Percentiles rank a stretch among this genome's conserved stretches.
Evolutionary conservation across 53 echinoderm and acorn worm genomes (phyloP).

Genomic region (Temnopleurus reevesii): DNA sequence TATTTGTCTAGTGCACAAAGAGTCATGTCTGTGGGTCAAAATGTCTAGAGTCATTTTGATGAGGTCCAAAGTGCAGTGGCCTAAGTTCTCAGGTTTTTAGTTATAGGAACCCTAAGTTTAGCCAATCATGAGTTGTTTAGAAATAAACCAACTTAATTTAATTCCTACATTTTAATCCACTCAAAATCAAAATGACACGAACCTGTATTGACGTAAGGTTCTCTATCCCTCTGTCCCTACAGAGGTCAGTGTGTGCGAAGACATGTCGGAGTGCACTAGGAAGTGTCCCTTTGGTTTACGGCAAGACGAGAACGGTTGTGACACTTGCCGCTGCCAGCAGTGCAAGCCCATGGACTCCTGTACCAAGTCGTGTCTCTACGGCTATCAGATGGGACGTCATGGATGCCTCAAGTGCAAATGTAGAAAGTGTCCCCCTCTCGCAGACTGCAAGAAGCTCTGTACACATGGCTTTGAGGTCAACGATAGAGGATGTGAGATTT

Average conservation of each 20-base stretch:
- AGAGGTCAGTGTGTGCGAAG: slow-evolving; percentile 10
- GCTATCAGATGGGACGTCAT: slow-evolving; percentile 74
- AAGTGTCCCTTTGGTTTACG: slow-evolving; percentile 79
- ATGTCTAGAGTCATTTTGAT: no score
- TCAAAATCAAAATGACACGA: no score
- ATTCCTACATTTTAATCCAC: no score
- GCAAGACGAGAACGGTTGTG: slow-evolving; percentile 75
- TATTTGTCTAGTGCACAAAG: no score
- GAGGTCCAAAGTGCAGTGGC: no score
- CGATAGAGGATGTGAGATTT: slow-evolving; percentile 90
- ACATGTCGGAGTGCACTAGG: background rate
- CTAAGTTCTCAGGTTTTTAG: no score
- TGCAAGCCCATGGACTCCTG: slow-evolving; percentile 81
- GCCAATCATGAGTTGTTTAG: no score
- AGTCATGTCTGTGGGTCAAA: no score
- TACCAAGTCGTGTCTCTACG: slow-evolving; percentile 87
- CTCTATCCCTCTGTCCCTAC: background rate
- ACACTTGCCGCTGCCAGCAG: slow-evolving; percentile 72
- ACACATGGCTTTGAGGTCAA: slow-evolving; percentile 86
- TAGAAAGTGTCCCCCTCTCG: slow-evolving; percentile 72
- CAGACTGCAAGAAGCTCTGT: slow-evolving; percentile 81
- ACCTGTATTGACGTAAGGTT: no score
- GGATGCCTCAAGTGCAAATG: slow-evolving; percentile 86
- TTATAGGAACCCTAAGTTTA: no score
- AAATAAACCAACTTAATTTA: no score